These are phyloP conservation scores for Plebejus argus DNA, from an alignment of 2,888 invertebrate genomes.

Conservation along the genomic window DNA sequence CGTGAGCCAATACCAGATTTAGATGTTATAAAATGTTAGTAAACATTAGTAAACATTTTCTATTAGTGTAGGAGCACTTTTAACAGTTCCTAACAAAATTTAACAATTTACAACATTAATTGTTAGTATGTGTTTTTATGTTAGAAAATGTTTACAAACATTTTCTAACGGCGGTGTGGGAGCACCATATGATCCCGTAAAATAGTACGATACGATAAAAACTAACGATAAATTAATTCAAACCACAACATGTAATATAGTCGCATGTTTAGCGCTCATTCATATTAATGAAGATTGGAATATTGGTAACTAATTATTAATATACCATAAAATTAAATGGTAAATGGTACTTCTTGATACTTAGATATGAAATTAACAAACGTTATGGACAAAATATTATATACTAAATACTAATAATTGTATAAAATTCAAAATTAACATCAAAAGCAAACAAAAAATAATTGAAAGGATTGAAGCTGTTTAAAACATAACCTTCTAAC, in stretches of 20 bases:
- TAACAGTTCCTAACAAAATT: too few relatives aligned
- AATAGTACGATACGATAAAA: constrained; percentile 10
- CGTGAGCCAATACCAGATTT: too few relatives aligned
- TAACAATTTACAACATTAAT: too few relatives aligned
- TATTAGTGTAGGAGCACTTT: too few relatives aligned
- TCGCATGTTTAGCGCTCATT: constrained; percentile 2
- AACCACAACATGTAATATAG: not conserved
- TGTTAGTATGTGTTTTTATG: too few relatives aligned
- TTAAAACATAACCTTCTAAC: too few relatives aligned
- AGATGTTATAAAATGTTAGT: too few relatives aligned
- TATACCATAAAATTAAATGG: constrained; percentile 13
- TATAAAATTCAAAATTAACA: not conserved
- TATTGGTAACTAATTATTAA: constrained; percentile 1
- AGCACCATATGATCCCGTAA: constrained; percentile 3
- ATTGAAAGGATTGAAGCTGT: too few relatives aligned
- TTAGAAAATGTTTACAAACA: too few relatives aligned
- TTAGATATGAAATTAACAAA: constrained; percentile 1
- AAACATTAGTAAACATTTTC: too few relatives aligned
- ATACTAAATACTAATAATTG: not conserved
- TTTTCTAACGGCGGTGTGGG: too few relatives aligned
- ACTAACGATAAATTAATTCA: not conserved
- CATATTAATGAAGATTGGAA: constrained; percentile 10
- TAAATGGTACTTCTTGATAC: not conserved
- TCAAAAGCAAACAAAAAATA: too few relatives aligned
- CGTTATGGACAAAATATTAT: not conserved